phyloP scores from a whole-genome alignment of 2,113 vertebrate genomes.

The Cromileptes altivelis region DNA sequence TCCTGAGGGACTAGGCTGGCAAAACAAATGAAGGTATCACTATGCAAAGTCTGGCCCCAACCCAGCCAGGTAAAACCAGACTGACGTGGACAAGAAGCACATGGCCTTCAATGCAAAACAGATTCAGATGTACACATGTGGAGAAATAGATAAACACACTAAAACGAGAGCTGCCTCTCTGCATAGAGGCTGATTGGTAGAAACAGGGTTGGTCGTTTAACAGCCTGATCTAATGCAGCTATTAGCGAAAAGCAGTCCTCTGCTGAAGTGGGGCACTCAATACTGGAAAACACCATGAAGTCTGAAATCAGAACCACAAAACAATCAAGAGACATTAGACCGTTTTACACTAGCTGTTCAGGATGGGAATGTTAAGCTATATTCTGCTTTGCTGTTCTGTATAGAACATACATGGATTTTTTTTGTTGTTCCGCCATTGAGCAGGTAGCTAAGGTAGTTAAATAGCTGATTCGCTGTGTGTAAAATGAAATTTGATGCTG shows the following conservation, averaged over 20 bases:
- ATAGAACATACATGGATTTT: too few relatives aligned
- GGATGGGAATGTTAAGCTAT: too few relatives aligned
- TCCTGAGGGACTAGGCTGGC: constrained; percentile 10
- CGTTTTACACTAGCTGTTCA: too few relatives aligned
- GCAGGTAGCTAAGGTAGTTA: too few relatives aligned
- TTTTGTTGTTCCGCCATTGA: too few relatives aligned
- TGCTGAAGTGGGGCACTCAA: not conserved
- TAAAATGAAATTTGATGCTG: too few relatives aligned
- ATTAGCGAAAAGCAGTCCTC: not conserved
- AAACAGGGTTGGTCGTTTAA: constrained; percentile 1
- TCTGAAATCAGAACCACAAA: not conserved
- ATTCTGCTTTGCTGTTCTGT: too few relatives aligned
- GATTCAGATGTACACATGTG: not conserved
- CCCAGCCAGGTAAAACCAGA: constrained; percentile 4
- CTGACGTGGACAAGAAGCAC: constrained; percentile 6
- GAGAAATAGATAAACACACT: not conserved
- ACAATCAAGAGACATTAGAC: not conserved
- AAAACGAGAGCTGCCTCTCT: not conserved
- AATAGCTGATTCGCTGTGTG: too few relatives aligned
- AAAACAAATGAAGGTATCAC: constrained; percentile 63
- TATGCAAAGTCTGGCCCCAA: constrained; percentile 65
- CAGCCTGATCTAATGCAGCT: not conserved
- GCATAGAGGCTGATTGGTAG: not conserved
- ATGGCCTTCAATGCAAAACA: constrained; percentile 40
- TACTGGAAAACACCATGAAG: not conserved